Evolutionary conservation across 2,888 invertebrate genomes (phyloP), one percentile per base, ranked within the genome.

Genomic region (Synergus japonicus): DNA sequence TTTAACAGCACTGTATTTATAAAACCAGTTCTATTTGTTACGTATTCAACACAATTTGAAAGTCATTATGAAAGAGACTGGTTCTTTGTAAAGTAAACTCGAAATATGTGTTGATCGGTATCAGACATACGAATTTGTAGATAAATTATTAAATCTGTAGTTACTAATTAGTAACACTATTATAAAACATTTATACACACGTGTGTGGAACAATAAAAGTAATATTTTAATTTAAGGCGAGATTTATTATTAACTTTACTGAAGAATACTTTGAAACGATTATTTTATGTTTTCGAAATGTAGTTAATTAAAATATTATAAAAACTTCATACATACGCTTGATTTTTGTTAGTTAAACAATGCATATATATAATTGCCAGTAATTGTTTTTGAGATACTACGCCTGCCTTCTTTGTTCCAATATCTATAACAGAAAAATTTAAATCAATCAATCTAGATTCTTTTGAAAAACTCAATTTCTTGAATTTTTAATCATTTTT

Each of bases 131-230:
- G 37, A 43, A 66, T 12, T n/a, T 66, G 66, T 66, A 66, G 66
- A 66, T 66, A 66, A 66, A 41, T 66, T 66, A 66, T 66, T 66
- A 41, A 66, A 66, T 66, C n/a, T 66, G 10, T 66, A 66, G 66
- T 66, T 43, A 66, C n/a, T n/a, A 41, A 66, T 41, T 41, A 41
- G 41, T 66, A 66, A 66, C 37, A 41, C 41, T 60, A 60, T n/a
- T 60, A 29, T 60, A 29, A 60, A 60, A 2, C 60, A 60, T 60
- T 65, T 65, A 41, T 65, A 65, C 66, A 66, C 41, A 15, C 10
- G 41, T 41, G n/a, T 66, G 43, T 66, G 41, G 43, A 66, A 66
- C 5, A 66, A 66, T 66, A 66, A 66, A 66, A 41, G 22, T 66
- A 43, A 41, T 66, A 66, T 66, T 66, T 66, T 66, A 66, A 66